Percentiles rank a stretch among this genome's conserved stretches.
phyloP scores from a whole-genome alignment of 1,140 invertebrate species.

The Metopolophium dirhodum region DNA sequence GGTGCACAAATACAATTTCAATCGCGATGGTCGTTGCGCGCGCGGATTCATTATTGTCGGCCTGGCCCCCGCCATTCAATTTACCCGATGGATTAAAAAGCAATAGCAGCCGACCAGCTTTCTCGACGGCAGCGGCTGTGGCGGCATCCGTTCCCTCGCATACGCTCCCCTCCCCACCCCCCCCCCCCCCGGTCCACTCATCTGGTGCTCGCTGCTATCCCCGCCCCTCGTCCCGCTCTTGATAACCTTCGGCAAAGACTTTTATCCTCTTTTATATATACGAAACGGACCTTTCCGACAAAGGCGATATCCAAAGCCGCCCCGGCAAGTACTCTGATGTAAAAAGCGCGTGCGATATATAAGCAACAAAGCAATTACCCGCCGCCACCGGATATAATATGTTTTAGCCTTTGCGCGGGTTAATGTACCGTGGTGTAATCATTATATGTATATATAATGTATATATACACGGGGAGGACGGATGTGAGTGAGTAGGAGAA shows the following conservation, averaged over 20 bases:
- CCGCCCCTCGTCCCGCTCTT: neutral
- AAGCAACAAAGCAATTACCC: conserved; percentile 51
- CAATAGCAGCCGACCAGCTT: conserved; percentile 44
- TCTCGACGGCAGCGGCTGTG: neutral
- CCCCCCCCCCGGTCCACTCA: neutral
- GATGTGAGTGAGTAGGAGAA: neutral
- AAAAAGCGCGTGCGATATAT: conserved; percentile 39
- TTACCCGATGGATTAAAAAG: conserved; percentile 56
- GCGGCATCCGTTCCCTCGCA: neutral
- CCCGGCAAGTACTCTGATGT: conserved; percentile 15
- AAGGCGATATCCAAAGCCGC: conserved; percentile 51
- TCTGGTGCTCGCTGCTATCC: neutral
- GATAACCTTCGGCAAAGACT: conserved; percentile 50
- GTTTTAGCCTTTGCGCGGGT: conserved; percentile 33
- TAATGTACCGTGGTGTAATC: conserved; percentile 47
- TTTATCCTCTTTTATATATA: conserved; percentile 57
- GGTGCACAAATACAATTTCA: conserved; percentile 20
- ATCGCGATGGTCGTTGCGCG: neutral
- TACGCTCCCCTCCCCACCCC: neutral
- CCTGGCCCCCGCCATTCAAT: conserved; percentile 31
- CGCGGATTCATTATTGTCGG: conserved; percentile 29
- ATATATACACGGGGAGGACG: neutral
- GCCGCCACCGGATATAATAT: conserved; percentile 30
- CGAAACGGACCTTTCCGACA: conserved; percentile 47
- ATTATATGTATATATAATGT: neutral